These are phyloP conservation scores for Elephantulus edwardii DNA, from an alignment of 2,113 vertebrate species.

Conservation along the genomic window DNA sequence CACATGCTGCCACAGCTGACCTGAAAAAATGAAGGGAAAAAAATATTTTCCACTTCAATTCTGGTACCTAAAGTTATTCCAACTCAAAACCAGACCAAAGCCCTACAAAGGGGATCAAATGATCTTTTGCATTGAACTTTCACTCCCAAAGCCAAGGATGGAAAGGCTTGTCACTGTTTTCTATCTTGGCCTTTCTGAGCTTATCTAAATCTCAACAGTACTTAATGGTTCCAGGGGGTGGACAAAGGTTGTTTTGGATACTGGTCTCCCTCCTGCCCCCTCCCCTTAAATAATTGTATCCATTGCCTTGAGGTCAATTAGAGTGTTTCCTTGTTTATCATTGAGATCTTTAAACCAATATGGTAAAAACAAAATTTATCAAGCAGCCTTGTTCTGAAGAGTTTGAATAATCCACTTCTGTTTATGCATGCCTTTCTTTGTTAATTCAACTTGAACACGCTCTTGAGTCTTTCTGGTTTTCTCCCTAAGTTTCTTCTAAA, in stretches of 20 bases:
- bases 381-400: neutral
- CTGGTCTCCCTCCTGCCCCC: neutral
- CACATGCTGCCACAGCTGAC: neutral
- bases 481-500: neutral
- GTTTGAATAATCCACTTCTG: neutral
- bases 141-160: neutral
- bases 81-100: neutral
- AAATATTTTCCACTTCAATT: neutral
- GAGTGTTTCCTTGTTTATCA: neutral
- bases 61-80: slow-evolving; percentile 8
- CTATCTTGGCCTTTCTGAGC: neutral
- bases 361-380: neutral
- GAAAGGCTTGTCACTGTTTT: neutral
- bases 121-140: neutral
- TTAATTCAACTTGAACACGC: neutral
- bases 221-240: neutral
- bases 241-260: neutral
- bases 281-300: neutral
- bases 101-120: neutral
- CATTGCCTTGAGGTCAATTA: neutral
- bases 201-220: neutral
- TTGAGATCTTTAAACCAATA: neutral
- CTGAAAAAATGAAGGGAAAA: slow-evolving; percentile 37
- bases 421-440: neutral
- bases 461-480: slow-evolving; percentile 25